Conservation (phyloP, 2,113 vertebrate genomes). For the Zootoca vivipara region DNA sequence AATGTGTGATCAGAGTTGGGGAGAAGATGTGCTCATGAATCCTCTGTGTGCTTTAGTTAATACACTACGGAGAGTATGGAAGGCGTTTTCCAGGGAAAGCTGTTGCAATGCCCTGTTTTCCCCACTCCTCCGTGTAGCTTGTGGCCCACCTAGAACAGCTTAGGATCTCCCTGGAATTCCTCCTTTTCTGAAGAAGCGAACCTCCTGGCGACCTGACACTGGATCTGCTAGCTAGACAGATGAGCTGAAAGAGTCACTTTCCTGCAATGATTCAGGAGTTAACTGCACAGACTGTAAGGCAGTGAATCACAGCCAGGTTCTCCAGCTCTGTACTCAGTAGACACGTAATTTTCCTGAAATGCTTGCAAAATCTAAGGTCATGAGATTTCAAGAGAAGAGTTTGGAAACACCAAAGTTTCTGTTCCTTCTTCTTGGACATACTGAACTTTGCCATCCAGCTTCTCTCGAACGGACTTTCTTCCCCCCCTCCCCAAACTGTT, state of each 20-base stretch:
- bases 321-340: slow-evolving; percentile 37
- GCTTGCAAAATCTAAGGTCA: slow-evolving; percentile 83
- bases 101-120: too few species aligned
- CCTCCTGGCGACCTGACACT: not conserved
- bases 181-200: not conserved
- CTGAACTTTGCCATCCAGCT: slow-evolving; percentile 65
- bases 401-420: slow-evolving; percentile 76
- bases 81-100: not conserved
- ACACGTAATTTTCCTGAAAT: slow-evolving; percentile 69
- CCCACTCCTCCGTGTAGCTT: not conserved
- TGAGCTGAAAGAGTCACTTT: slow-evolving; percentile 36
- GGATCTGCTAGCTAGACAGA: not conserved
- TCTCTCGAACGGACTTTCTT: slow-evolving; percentile 63
- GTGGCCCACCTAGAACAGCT: too few species aligned
- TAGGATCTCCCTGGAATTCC: not conserved
- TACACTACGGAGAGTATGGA: not conserved
- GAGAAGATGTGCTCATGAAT: not conserved
- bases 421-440: slow-evolving; percentile 77
- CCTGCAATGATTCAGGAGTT: slow-evolving; percentile 66
- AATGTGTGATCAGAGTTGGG: not conserved
- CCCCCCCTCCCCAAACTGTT: slow-evolving; percentile 30
- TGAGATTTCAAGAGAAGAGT: slow-evolving; percentile 74
- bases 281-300: slow-evolving; percentile 55
- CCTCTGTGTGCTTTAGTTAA: not conserved
- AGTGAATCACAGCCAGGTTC: slow-evolving; percentile 77